These are phyloP conservation scores for Molorchus minor DNA, from an alignment of 2,888 invertebrate species.

Conservation along the genomic window DNA sequence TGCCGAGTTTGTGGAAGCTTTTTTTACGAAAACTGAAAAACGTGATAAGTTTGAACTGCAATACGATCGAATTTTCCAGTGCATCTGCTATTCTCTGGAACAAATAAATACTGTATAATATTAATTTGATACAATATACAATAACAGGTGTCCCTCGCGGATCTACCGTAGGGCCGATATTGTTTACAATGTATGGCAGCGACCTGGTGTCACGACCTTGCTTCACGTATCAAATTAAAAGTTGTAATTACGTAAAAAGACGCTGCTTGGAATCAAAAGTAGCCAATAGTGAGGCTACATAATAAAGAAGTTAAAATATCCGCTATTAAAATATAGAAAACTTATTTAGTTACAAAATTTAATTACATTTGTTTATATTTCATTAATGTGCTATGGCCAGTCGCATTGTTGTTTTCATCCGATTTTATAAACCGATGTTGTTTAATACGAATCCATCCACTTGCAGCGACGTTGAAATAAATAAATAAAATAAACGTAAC, in stretches of 20 bases:
- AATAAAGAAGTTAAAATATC: no score
- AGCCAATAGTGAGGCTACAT: neutral
- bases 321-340: neutral
- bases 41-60: neutral
- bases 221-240: no score
- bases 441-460: neutral
- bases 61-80: neutral
- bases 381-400: no score
- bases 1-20: neutral
- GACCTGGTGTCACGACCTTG: no score
- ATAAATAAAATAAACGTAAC: constrained; percentile 5
- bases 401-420: no score
- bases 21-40: no score
- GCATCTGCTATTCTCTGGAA: neutral
- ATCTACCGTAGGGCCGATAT: neutral
- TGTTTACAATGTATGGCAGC: neutral
- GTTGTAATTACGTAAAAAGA: no score
- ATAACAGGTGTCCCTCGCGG: neutral
- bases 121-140: neutral
- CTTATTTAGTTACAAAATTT: neutral
- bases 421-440: neutral
- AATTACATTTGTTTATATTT: no score
- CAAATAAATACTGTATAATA: neutral
- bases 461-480: neutral
- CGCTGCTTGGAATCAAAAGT: no score